Base-by-base conservation (phyloP, 2,113 vertebrate species). In the Platysteira castanea region DNA sequence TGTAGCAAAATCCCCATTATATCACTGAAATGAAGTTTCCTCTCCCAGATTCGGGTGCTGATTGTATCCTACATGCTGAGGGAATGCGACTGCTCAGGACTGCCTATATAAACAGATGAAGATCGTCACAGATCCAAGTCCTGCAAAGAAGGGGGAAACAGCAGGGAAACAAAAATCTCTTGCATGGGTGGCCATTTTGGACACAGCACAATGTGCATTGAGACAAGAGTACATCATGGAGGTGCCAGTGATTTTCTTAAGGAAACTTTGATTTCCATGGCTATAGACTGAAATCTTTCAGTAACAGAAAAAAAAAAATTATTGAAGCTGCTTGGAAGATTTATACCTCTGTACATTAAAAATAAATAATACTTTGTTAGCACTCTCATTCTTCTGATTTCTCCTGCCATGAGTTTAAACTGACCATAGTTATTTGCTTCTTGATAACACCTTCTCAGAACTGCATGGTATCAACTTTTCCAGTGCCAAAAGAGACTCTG, bases 131-230 rank as follows among this genome's bases (percentile, higher is more conserved):
- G 24, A 47, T 76, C 27, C 11, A 73, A 79, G 39, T 63, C 42
- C n/a, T 53, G 14, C 26, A 65, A 83, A 76, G n/a, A 60, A 30
- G 14, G 4, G 15, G 15, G 33, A 54, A 96, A 56, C 7, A 41
- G 11, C 44, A 86, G 60, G 8, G 50, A 13, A 35, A 74, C 9
- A 69, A 53, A 64, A 50, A 39, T 50, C 2, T 27, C 31, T 52
- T n/a, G 12, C 47, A 31, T 14, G 28, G 2, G 16, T 46, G 23
- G 11, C 22, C 2, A 1, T 82, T 73, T 56, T 64, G 24, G 30
- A 49, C 0, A 0, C 4, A 37, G 21, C 18, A 52, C 28, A 60
- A 70, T 7, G 9, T 26, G 11, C 16, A 18, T 56, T 70, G 70
- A 42, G 30, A 82, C 28, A 73, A 68, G 49, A 26, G 6, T 0